Conservation (phyloP, 2,888 invertebrate genomes). For the Drosophila mercatorum region DNA sequence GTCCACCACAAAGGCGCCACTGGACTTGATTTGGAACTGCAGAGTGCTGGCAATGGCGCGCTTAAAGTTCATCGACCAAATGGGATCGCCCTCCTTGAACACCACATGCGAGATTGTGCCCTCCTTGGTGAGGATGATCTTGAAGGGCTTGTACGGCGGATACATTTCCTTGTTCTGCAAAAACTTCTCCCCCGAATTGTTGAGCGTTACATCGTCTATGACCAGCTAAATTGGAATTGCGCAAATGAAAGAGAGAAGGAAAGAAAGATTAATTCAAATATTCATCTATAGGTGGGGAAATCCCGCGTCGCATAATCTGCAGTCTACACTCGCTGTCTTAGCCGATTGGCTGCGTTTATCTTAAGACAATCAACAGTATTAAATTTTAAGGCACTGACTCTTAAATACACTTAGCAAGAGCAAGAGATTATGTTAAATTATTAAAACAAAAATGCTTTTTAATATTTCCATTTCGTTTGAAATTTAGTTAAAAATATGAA, state of each 20-base stretch:
- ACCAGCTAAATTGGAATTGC: slow-evolving; percentile 74
- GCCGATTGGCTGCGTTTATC: slow-evolving; percentile 51
- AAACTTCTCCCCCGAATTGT: slow-evolving; percentile 84
- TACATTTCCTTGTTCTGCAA: slow-evolving; percentile 85
- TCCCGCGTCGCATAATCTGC: slow-evolving; percentile 40
- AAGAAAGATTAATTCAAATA: slow-evolving; percentile 1
- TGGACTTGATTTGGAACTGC: slow-evolving; percentile 86
- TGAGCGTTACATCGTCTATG: slow-evolving; percentile 84
- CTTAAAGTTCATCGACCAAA: slow-evolving; percentile 89
- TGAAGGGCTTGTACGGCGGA: slow-evolving; percentile 84
- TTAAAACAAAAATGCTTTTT: no score
- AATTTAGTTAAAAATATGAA: no score
- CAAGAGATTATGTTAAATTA: no score
- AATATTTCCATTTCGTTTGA: no score
- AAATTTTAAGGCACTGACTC: not conserved
- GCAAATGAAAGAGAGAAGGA: not conserved
- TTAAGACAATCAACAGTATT: slow-evolving; percentile 2
- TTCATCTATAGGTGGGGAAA: slow-evolving; percentile 46
- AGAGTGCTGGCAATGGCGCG: slow-evolving; percentile 88
- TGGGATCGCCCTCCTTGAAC: slow-evolving; percentile 86
- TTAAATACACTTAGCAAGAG: not conserved
- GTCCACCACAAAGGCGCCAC: slow-evolving; percentile 84
- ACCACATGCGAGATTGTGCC: slow-evolving; percentile 83
- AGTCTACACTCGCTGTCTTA: slow-evolving; percentile 11
- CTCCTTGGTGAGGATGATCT: slow-evolving; percentile 82